A percentile compares a stretch with the other conserved stretches of the same genome.
These are phyloP conservation scores for Syrista parreyssii DNA, from an alignment of 2,888 invertebrate genomes.

Conservation along the genomic window DNA sequence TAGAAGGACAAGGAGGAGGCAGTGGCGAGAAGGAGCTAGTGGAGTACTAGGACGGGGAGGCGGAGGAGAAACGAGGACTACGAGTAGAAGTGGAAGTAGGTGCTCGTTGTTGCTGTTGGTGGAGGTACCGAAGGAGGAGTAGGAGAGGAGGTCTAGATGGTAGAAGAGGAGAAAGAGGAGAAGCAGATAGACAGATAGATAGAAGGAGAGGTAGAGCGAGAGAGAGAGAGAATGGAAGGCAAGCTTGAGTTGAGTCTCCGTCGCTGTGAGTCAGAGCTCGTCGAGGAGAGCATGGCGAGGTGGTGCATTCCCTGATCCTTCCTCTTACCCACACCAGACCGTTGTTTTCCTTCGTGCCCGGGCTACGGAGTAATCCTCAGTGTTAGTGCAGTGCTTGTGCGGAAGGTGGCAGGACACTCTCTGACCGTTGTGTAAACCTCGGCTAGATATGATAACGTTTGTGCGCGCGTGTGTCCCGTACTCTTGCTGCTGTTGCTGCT, in stretches of 20 bases:
- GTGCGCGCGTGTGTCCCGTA: conserved; percentile 15
- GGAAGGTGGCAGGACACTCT: conserved; percentile 36
- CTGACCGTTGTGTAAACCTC: neutral
- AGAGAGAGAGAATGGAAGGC: conserved; percentile 16
- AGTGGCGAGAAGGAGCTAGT: neutral
- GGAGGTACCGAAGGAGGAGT: neutral
- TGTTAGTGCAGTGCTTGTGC: conserved; percentile 45
- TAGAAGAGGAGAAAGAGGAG: neutral
- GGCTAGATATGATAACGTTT: conserved; percentile 3
- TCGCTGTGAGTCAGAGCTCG: conserved; percentile 36
- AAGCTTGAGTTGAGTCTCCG: neutral
- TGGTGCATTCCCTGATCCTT: conserved; percentile 40
- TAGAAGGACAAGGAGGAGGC: neutral
- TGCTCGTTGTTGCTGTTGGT: neutral
- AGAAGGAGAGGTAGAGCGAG: conserved; percentile 15
- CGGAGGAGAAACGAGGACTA: neutral
- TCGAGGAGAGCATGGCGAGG: conserved; percentile 32
- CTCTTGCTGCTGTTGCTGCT: neutral
- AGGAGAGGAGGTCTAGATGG: neutral
- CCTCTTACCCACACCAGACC: conserved; percentile 36
- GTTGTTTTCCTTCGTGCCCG: conserved; percentile 39
- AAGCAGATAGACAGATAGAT: neutral
- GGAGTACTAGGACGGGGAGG: neutral
- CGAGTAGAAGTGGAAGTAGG: neutral
- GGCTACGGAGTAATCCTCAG: conserved; percentile 40